phyloP scores from a whole-genome alignment of 2,797 vertebrate genomes.

The Helostoma temminkii region DNA sequence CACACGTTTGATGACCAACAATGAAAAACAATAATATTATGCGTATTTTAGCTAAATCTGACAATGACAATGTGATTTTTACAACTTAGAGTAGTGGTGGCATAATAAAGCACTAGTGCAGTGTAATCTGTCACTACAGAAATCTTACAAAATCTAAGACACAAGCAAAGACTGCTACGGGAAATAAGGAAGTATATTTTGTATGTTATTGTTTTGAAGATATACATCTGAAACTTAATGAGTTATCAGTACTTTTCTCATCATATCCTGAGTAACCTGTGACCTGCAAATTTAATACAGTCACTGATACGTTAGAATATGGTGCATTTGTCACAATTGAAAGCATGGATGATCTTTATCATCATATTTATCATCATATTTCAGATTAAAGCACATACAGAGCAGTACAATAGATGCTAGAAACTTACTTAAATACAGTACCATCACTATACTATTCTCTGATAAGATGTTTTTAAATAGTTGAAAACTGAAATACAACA shows the following conservation, averaged over 20 bases:
- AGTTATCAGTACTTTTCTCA: not conserved
- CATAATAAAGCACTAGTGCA: not conserved
- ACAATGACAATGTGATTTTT: not conserved
- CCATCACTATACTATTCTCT: not conserved
- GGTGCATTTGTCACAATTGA: no score
- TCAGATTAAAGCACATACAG: not conserved
- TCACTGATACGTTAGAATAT: not conserved
- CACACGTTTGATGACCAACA: no score
- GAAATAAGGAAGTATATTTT: not conserved
- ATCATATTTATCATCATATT: not conserved
- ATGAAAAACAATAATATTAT: no score
- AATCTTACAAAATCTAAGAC: constrained; percentile 8
- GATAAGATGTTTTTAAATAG: not conserved
- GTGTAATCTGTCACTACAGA: not conserved
- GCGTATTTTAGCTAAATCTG: not conserved
- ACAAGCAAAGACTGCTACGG: not conserved
- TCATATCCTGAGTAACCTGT: not conserved
- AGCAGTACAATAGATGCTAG: not conserved
- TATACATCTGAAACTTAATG: not conserved
- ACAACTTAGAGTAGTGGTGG: not conserved
- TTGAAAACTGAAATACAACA: not conserved
- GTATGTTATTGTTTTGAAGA: no score
- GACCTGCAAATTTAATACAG: not conserved
- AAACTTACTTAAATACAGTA: not conserved
- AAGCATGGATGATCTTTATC: no score